A percentile compares a stretch with the other conserved stretches of the same genome.
Evolutionary conservation across 2,113 vertebrate species (phyloP).

Genomic region (Tetrao urogallus): DNA sequence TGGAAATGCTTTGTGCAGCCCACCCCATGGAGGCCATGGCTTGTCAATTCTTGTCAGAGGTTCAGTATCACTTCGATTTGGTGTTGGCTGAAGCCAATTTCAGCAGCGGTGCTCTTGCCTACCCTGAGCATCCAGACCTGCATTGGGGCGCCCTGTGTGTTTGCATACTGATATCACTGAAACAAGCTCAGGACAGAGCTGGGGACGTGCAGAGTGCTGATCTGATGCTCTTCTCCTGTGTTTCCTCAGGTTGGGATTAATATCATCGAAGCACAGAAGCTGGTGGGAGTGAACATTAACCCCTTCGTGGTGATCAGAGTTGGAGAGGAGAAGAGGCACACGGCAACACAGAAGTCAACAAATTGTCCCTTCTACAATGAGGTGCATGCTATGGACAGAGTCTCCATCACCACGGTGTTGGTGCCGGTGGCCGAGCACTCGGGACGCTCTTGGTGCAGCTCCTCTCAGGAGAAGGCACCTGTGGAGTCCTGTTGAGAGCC

Average conservation of each 20-base stretch:
- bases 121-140: rapidly evolving
- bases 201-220: neutral
- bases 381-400: constrained; percentile 37
- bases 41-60: neutral
- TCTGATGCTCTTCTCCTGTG: neutral
- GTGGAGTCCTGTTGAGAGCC: neutral
- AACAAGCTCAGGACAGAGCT: neutral
- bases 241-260: constrained; percentile 87
- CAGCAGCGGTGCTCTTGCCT: neutral
- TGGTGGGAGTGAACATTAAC: constrained; percentile 94
- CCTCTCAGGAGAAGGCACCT: neutral
- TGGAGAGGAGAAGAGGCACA: constrained; percentile 87
- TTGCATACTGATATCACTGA: neutral
- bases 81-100: neutral
- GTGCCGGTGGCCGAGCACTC: neutral
- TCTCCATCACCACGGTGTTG: rapidly evolving
- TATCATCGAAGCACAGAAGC: constrained; percentile 91
- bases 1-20: neutral
- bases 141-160: rapidly evolving
- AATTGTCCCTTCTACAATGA: constrained; percentile 90
- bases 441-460: neutral
- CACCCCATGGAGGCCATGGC: neutral
- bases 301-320: constrained; percentile 88
- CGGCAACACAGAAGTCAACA: constrained; percentile 86
- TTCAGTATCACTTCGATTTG: neutral